Evolutionary conservation across 2,113 vertebrate genomes (phyloP), one percentile per base, ranked within the genome.

Genomic region (Bagarius yarrelli): DNA sequence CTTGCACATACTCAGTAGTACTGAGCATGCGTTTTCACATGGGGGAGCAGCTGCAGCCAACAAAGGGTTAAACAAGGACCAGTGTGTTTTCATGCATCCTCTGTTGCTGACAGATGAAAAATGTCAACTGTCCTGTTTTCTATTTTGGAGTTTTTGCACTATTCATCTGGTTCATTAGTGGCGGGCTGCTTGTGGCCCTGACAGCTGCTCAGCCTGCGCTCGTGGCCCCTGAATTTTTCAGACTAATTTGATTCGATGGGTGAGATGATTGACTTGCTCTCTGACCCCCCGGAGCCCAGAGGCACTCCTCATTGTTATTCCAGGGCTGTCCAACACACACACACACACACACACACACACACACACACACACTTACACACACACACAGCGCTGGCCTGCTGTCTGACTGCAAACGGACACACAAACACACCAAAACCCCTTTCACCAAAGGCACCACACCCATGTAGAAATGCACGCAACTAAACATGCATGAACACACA

Each of bases 91-190:
- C 96, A 97, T 97, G 96, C 96, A 96, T 98, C 95, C 96, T 95
- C 95, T 95, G 95, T 96, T 98, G 97, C 89, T 99, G 98, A 99
- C 98, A 98, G 96, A 98, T 99, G 97, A 99, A 98, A 98, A 99
- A 99, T 99, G 98, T 98, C 97, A 99, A 98, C 96, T 98, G 96
- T 97, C 97, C 97, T 99, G 98, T 98, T 98, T 99, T 97, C 76
- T 98, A 98, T 98, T 99, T 98, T 96, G 96, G 95, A 97, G 96
- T 97, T 97, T 97, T 96, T 98, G 96, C 98, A 97, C 97, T 98
- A 98, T 99, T 99, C 98, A 99, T 99, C 98, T 99, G 97, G 96
- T 96, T 99, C 98, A 99, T 99, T 99, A 99, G 97, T 96, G 96
- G 96, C 95, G 73, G 95, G 95, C 94, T 95, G 94, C 96, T 95